These are phyloP conservation scores for Saxidomus purpurata DNA, from an alignment of 1,140 invertebrate genomes.

Conservation along the genomic window DNA sequence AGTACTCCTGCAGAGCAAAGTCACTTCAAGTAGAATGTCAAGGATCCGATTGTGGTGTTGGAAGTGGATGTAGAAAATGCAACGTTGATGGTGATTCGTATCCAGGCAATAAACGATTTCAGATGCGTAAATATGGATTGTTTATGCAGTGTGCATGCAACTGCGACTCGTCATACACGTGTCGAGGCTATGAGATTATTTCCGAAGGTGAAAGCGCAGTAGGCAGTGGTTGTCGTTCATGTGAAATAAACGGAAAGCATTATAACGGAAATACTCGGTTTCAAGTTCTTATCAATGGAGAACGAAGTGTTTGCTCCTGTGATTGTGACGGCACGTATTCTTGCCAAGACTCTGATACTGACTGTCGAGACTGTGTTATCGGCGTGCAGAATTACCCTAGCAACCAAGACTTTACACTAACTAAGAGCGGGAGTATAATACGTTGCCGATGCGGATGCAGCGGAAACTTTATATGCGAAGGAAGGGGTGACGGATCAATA, in stretches of 20 bases:
- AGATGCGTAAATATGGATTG: conserved; percentile 51
- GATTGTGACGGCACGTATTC: conserved; percentile 52
- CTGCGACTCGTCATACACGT: conserved; percentile 57
- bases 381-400: conserved; percentile 1
- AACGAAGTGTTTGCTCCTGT: conserved; percentile 44
- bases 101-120: conserved; percentile 52
- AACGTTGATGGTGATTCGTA: conserved; percentile 40
- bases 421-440: conserved; percentile 8
- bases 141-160: conserved; percentile 64
- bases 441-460: conserved; percentile 53
- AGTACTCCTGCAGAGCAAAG: conserved; percentile 43
- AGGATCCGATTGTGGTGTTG: conserved; percentile 41
- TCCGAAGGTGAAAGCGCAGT: background rate
- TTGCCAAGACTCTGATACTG: background rate
- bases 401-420: conserved; percentile 43
- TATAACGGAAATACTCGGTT: conserved; percentile 67
- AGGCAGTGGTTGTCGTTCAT: conserved; percentile 13
- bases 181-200: conserved; percentile 59
- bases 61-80: conserved; percentile 30
- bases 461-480: conserved; percentile 57
- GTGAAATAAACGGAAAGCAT: conserved; percentile 37
- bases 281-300: conserved; percentile 36
- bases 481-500: background rate
- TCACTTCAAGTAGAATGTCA: conserved; percentile 30
- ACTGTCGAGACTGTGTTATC: conserved; percentile 50